Evolutionary conservation across 2,888 invertebrate genomes (phyloP).

Genomic region (Nomada lathburiana): DNA sequence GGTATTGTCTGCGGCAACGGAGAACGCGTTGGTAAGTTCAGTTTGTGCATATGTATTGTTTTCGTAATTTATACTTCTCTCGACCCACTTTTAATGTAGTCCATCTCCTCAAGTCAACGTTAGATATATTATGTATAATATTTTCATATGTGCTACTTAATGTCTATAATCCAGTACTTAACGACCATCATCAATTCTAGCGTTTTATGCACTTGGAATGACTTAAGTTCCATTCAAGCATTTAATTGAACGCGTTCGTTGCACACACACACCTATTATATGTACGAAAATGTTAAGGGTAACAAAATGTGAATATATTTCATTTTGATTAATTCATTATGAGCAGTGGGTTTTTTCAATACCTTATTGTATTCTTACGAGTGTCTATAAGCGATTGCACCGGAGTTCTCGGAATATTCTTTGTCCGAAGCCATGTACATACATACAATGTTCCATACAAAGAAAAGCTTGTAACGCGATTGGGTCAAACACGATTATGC

Average conservation of each 20-base stretch:
- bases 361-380: slow-evolving; percentile 1
- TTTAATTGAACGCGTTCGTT: background rate
- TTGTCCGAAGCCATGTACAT: slow-evolving; percentile 17
- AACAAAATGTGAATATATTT: background rate
- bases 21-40: slow-evolving; percentile 76
- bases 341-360: background rate
- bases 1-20: slow-evolving; percentile 74
- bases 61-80: slow-evolving; percentile 34
- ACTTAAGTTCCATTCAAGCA: too few relatives aligned
- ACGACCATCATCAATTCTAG: background rate
- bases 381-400: background rate
- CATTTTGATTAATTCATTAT: background rate
- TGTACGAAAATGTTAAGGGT: background rate
- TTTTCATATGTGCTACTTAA: background rate
- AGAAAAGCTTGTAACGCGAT: slow-evolving; percentile 31
- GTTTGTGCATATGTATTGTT: slow-evolving; percentile 15
- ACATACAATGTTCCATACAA: background rate
- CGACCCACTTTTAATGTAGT: slow-evolving; percentile 23
- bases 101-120: slow-evolving; percentile 2
- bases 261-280: background rate
- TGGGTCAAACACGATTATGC: slow-evolving; percentile 39
- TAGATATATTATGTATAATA: background rate
- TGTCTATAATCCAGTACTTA: background rate
- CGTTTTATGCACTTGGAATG: background rate
- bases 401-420: slow-evolving; percentile 1